Evolutionary conservation across 2,797 vertebrate species (phyloP).

Genomic region (Enteromius anoplus): DNA sequence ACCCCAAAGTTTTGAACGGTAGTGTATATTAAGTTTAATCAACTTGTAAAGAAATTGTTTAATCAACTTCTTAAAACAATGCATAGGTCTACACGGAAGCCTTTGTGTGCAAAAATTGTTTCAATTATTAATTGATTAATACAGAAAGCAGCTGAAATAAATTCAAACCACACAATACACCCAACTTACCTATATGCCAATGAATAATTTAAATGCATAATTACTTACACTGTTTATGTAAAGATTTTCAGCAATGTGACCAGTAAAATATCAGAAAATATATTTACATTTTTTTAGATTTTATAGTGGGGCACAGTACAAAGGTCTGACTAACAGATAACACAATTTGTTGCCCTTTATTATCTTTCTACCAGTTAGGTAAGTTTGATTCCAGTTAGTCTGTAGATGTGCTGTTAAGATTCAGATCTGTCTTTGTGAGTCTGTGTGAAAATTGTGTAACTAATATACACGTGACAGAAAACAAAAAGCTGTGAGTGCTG

Average conservation of each 20-base stretch:
- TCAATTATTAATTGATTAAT: neutral
- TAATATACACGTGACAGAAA: neutral
- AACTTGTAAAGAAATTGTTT: neutral
- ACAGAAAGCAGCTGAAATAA: neutral
- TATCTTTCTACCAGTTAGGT: neutral
- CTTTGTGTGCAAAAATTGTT: neutral
- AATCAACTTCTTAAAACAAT: too few relatives aligned
- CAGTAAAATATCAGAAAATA: neutral
- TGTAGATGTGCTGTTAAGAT: neutral
- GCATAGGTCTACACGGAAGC: neutral
- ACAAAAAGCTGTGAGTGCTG: neutral
- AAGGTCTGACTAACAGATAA: neutral
- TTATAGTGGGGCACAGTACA: neutral
- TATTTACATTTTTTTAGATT: neutral
- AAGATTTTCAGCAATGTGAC: neutral
- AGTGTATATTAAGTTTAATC: neutral
- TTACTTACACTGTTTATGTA: neutral
- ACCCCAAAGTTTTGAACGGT: too few relatives aligned
- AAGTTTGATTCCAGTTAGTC: too few relatives aligned
- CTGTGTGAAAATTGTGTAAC: neutral
- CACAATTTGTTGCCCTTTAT: neutral
- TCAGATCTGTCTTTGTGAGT: neutral
- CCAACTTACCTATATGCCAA: neutral
- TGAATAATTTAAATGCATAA: neutral
- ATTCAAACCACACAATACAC: neutral